Evolutionary conservation across 2,797 vertebrate species (phyloP), one percentile per base, ranked within the genome.

Genomic region (Aldrovandia affinis): DNA sequence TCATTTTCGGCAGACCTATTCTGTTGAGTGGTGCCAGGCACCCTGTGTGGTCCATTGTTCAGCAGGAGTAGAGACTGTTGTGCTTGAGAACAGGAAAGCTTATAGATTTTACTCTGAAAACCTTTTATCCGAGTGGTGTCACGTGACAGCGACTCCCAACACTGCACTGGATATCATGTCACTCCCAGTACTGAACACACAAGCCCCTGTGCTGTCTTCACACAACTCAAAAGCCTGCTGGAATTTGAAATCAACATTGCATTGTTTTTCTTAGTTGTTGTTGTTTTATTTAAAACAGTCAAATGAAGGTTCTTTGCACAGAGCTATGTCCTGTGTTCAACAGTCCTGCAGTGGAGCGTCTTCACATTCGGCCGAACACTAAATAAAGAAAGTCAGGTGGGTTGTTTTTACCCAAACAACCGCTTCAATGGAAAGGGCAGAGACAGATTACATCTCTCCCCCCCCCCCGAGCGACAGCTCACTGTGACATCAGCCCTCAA

Each of bases 401-500:
- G 44, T 55, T 54, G 93, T 93, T 94, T 90, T 92, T 94, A 93
- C 93, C 90, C 90, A 93, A 92, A 94, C 93, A 95, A 93, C 95
- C 93, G 93, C 93, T 94, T 95, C 94, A 94, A 94, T 93, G 94
- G 91, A 92, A 90, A 91, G 90, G 91, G n/a, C 91, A 90, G 91
- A 96, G 92, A 92, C 96, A 95, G 95, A 96, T 96, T 95, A 95
- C 91, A n/a, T n/a, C n/a, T n/a, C n/a, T n/a, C 96, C 95, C 94
- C 95, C 93, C 93, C 93, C 91, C 92, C 89, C 90, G 92, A 92
- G 91, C 89, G 95, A 92, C 92, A 95, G 63, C 80, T 82, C 93
- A 94, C 92, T 94, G 93, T 90, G 93, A 93, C 95, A 93, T 92
- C 94, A 97, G 95, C 93, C 94, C 94, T 95, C 94, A 93, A 94